These are phyloP conservation scores for Hyles euphorbiae DNA, from an alignment of 1,140 invertebrate genomes.

Conservation along the genomic window DNA sequence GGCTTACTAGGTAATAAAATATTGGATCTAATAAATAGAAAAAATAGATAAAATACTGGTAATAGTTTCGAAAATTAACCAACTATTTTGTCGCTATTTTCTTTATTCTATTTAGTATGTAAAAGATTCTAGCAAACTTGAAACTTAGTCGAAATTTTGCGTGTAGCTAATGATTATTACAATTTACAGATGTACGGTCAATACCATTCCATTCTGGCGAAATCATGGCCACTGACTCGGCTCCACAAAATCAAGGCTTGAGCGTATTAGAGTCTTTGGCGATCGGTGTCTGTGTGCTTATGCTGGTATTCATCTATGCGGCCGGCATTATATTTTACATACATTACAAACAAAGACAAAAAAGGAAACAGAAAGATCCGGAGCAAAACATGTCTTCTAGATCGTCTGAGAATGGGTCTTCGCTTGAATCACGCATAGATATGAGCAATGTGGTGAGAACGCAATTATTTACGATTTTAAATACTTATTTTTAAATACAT, in stretches of 20 bases:
- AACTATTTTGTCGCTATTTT: neutral
- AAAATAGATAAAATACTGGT: neutral
- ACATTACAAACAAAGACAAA: conserved; percentile 62
- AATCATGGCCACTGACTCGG: conserved; percentile 45
- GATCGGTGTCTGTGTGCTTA: conserved; percentile 60
- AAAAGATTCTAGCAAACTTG: no score
- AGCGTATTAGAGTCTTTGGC: conserved; percentile 62
- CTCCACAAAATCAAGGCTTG: conserved; percentile 44
- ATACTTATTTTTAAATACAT: no score
- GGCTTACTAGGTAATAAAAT: conserved; percentile 42
- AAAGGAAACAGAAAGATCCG: conserved; percentile 51
- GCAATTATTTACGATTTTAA: no score
- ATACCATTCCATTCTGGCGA: conserved; percentile 67
- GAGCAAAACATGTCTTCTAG: conserved; percentile 47
- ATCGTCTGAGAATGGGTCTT: conserved; percentile 53
- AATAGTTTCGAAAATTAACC: neutral
- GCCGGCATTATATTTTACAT: conserved; percentile 66
- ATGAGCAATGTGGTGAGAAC: conserved; percentile 60
- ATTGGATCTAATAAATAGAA: no score
- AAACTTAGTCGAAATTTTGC: no score
- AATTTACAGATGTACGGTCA: conserved; percentile 58
- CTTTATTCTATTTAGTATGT: no score
- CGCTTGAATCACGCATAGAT: conserved; percentile 51
- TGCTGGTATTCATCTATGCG: conserved; percentile 63
- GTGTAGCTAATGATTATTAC: neutral